These are phyloP conservation scores for Heptranchias perlo DNA, from an alignment of 2,113 vertebrate species.

Conservation along the genomic window DNA sequence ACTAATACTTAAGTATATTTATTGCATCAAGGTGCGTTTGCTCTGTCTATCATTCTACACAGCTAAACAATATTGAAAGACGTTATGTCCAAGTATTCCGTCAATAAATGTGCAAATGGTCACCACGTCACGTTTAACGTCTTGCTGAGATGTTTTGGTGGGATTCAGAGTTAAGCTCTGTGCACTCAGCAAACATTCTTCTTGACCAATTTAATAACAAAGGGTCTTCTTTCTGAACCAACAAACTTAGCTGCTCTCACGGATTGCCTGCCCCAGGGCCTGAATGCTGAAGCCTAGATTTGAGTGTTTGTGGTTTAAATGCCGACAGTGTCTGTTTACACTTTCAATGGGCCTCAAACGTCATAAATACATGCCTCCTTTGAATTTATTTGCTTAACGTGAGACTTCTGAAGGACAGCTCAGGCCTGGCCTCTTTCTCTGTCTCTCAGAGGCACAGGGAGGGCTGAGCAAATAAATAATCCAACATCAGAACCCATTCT, in stretches of 20 bases:
- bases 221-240: background rate
- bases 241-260: background rate
- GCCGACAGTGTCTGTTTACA: constrained; percentile 26
- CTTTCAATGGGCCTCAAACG: background rate
- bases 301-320: background rate
- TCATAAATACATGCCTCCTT: background rate
- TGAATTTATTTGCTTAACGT: constrained; percentile 22
- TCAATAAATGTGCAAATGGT: constrained; percentile 39
- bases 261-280: background rate
- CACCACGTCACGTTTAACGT: background rate
- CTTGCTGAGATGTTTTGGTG: background rate
- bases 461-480: constrained; percentile 2
- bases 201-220: constrained; percentile 45
- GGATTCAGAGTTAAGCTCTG: constrained; percentile 56
- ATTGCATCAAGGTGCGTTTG: background rate
- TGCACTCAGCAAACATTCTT: constrained; percentile 49
- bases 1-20: background rate
- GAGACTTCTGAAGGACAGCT: constrained; percentile 23
- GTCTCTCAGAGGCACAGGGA: background rate
- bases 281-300: background rate
- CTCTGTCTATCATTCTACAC: background rate
- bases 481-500: background rate
- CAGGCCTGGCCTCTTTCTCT: background rate
- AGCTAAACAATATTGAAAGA: constrained; percentile 71
- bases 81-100: constrained; percentile 68